A percentile compares a stretch with the other conserved stretches of the same genome.
Evolutionary conservation across 1,140 invertebrate species (phyloP).

Genomic region (Drosophila ercepeae): DNA sequence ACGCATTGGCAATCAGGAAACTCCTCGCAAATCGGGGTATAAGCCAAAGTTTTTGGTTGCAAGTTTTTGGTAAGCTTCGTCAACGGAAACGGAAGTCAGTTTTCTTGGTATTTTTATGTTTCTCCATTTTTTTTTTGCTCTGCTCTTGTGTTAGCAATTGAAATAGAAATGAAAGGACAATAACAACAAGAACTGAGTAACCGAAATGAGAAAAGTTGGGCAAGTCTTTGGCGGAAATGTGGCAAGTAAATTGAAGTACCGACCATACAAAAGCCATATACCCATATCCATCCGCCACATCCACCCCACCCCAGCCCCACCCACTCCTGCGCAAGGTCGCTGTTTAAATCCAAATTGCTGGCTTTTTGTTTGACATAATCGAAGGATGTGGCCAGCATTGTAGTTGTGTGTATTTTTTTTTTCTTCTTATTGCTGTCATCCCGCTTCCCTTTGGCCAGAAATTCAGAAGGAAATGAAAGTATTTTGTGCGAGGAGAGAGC

Average conservation of each 20-base stretch:
- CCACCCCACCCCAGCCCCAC: background rate
- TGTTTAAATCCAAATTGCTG: constrained; percentile 70
- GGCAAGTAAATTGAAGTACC: constrained; percentile 59
- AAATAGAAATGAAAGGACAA: constrained; percentile 62
- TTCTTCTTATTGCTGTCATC: constrained; percentile 34
- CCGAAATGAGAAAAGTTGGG: constrained; percentile 62
- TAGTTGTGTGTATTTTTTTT: constrained; percentile 16
- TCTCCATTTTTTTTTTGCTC: background rate
- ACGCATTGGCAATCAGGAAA: constrained; percentile 17
- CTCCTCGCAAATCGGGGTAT: constrained; percentile 20
- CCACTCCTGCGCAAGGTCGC: constrained; percentile 41
- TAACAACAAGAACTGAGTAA: constrained; percentile 24
- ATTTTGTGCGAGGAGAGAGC: constrained; percentile 7
- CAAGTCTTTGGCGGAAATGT: constrained; percentile 68
- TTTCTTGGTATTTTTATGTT: constrained; percentile 2
- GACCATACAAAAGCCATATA: constrained; percentile 29
- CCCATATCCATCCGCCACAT: background rate
- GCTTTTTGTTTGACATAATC: constrained; percentile 72
- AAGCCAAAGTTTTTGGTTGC: constrained; percentile 38
- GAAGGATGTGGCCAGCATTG: constrained; percentile 49
- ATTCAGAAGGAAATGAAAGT: constrained; percentile 37
- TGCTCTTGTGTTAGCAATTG: constrained; percentile 67
- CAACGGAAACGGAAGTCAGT: constrained; percentile 66
- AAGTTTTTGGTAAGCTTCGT: constrained; percentile 49
- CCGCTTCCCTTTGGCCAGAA: constrained; percentile 7